phyloP scores from a whole-genome alignment of 2,113 vertebrate species.

The human (Homo sapiens) region DNA sequence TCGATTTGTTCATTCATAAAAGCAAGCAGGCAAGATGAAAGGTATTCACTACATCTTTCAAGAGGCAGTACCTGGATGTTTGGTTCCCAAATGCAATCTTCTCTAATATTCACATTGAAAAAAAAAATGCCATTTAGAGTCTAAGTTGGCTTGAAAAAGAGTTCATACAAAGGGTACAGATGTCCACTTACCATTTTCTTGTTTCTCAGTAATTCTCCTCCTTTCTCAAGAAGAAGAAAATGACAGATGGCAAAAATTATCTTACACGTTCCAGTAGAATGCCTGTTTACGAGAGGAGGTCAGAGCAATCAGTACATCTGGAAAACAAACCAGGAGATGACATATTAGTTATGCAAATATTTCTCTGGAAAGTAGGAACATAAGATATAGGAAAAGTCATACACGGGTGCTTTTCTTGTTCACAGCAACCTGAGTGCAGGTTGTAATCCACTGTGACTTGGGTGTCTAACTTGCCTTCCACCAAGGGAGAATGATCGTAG shows the following conservation, averaged over 20 bases:
- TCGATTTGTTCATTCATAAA: slow-evolving; percentile 45
- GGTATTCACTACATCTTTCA: slow-evolving; percentile 15
- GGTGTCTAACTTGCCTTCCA: neutral
- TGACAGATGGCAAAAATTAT: slow-evolving; percentile 10
- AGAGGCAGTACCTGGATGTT: neutral
- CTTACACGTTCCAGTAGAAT: neutral
- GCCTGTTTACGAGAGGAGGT: neutral
- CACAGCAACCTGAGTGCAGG: neutral
- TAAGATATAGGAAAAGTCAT: neutral
- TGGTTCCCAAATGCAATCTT: slow-evolving; percentile 41
- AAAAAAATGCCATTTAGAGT: neutral
- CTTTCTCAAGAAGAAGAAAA: slow-evolving; percentile 48
- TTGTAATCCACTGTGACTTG: neutral
- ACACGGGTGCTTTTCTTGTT: neutral
- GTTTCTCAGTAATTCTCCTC: neutral
- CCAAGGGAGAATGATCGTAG: slow-evolving; percentile 21
- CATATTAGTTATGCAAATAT: neutral
- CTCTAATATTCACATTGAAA: slow-evolving; percentile 26
- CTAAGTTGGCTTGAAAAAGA: slow-evolving; percentile 2
- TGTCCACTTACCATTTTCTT: neutral
- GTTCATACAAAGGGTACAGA: neutral
- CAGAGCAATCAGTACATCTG: neutral
- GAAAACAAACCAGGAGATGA: slow-evolving; percentile 7
- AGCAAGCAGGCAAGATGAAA: slow-evolving; percentile 47
- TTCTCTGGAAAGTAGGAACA: slow-evolving; percentile 6